Evolutionary conservation across 2,888 invertebrate species (phyloP).

Genomic region (Vandiemenella viatica): DNA sequence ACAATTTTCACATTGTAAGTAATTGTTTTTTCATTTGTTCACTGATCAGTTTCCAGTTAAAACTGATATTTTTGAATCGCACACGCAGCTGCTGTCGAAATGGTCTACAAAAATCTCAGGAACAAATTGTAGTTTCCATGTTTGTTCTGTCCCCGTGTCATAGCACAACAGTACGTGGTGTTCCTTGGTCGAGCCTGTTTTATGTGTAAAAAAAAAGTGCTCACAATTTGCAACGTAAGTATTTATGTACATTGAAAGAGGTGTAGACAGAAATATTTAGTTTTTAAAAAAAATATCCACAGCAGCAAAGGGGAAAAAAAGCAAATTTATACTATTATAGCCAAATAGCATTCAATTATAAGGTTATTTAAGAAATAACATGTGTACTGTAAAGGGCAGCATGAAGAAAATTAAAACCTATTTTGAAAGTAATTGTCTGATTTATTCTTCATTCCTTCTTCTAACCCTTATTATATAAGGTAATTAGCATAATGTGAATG

Average conservation of each 20-base stretch:
- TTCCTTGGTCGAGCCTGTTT: conserved; percentile 9
- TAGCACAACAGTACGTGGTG: conserved; percentile 5
- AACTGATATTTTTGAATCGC: too few relatives aligned
- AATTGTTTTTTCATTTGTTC: neutral
- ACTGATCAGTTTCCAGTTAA: too few relatives aligned
- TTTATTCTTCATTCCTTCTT: too few relatives aligned
- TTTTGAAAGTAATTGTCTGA: conserved; percentile 12
- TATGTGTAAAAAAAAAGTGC: conserved; percentile 8
- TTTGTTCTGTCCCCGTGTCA: conserved; percentile 12
- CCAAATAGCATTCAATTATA: conserved; percentile 10
- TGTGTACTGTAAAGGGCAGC: conserved; percentile 13
- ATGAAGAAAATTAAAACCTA: conserved; percentile 14
- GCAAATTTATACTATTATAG: conserved; percentile 12
- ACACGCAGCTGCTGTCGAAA: conserved; percentile 12
- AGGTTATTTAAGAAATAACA: conserved; percentile 11
- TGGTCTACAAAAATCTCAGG: conserved; percentile 15
- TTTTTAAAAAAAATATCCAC: conserved; percentile 13
- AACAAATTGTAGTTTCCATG: conserved; percentile 13
- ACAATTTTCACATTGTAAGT: too few relatives aligned
- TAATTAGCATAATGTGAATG: too few relatives aligned
- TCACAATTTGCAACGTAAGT: conserved; percentile 12
- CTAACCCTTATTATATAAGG: too few relatives aligned
- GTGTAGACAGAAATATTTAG: conserved; percentile 12
- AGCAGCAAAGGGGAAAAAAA: conserved; percentile 6
- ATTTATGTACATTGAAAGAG: conserved; percentile 9